Base-by-base conservation (phyloP, 2,888 invertebrate species). In the Salticus scenicus region DNA sequence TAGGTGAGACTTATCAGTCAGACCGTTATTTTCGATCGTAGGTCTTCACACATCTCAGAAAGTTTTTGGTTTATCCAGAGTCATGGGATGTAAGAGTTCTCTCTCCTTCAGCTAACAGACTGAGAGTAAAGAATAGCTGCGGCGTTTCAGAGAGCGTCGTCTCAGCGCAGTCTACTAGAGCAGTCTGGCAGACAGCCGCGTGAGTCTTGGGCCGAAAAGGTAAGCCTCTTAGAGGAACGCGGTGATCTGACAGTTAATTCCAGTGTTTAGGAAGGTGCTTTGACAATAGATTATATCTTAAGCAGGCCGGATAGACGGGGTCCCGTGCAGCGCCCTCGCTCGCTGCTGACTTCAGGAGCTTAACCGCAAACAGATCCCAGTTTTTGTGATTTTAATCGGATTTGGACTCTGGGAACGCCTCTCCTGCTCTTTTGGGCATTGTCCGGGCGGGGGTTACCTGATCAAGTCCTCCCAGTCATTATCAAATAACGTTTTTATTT, bases 341-440 rank as follows among this genome's bases (percentile, higher is more conserved):
- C 67, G 70, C 37, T 30, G 73, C 71, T 57, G 73, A 75, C 72
- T 72, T 30, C 51, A 28, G 57, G 79, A 86, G 86, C 86, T 86
- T 86, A 80, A 86, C 86, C 86, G 80, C 86, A 86, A 86, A 86
- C 86, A 86, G 86, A 86, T 86, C 80, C 86, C 64, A 75, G 86
- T 86, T 86, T 86, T 86, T 86, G 86, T 86, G 86, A 86, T 86
- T 86, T 86, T 86, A 86, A 86, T 86, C 86, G 86, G 85, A 85
- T 85, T 83, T 41, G 71, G 71, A 76, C 74, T 74, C 51, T 73
- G 77, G 77, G 83, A 84, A 74, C 86, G 80, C 86, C 80, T 80
- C 83, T 72, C 80, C 76, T 76, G 51, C 76, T 77, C 77, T 73
- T 84, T 72, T 74, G 81, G 75, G 81, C 73, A 84, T 84, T 85